Base-by-base conservation (phyloP, 2,888 invertebrate genomes). In the Therioaphis trifolii region DNA sequence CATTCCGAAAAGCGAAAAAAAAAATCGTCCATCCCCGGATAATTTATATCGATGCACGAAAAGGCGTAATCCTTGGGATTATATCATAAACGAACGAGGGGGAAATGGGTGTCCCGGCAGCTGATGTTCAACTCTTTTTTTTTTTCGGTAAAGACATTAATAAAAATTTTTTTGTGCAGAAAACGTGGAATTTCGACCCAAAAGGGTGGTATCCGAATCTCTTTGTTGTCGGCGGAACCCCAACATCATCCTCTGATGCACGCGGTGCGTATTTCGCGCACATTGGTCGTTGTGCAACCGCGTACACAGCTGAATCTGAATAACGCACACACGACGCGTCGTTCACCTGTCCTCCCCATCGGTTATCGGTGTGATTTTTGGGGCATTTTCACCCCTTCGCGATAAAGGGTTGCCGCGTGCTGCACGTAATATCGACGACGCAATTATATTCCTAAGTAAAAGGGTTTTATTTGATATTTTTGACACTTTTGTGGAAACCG, bases 401-500 rank as follows among this genome's bases (percentile, higher is more conserved):
- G 29, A n/a, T n/a, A 82, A 74, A 82, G 82, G 82, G 82, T 82
- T 27, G 15, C 40, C 78, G 63, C 21, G 3, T 40, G n/a, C n/a
- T n/a, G n/a, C 35, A n/a, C 27, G 55, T n/a, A n/a, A 69, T 79
- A 43, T 69, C 27, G 55, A 79, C 78, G 63, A 82, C 82, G 82
- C 82, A 74, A 82, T 80, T 80, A 80, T 52, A 21, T 74, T 12
- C 21, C 14, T 15, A 11, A 15, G 55, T 24, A 74, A 82, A 82
- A 82, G 82, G 82, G 82, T 82, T 82, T 80, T 80, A 80, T 80
- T 68, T 55, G n/a, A 43, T 27, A 29, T 68, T 79, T 82, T 74
- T 74, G 82, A 82, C 82, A 74, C 82, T 66, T 82, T 82, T 82
- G 82, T 82, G 82, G 82, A 82, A 82, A 82, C 82, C 74, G 82